Evolutionary conservation across 2,888 invertebrate genomes (phyloP).

Genomic region (Junonia oenone): DNA sequence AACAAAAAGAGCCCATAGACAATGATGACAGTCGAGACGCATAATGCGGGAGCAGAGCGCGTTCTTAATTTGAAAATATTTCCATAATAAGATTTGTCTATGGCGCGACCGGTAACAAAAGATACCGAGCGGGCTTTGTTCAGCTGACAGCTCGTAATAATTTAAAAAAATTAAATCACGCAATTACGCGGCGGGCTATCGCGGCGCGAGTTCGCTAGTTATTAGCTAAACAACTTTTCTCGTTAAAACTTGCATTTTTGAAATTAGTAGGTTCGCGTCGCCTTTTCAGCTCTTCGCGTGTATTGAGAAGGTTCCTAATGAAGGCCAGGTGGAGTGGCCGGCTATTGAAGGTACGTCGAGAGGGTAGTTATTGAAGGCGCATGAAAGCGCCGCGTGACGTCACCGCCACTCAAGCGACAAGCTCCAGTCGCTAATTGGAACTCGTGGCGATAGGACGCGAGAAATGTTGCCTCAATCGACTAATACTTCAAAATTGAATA

Average conservation of each 20-base stretch:
- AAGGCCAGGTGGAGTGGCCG: conserved; percentile 74
- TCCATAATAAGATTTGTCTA: conserved; percentile 80
- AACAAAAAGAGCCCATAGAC: conserved; percentile 75
- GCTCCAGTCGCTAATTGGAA: conserved; percentile 77
- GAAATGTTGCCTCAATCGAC: conserved; percentile 74
- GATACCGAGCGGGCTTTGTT: conserved; percentile 61
- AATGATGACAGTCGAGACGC: conserved; percentile 77
- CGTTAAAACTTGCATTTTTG: conserved; percentile 65
- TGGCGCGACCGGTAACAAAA: conserved; percentile 72
- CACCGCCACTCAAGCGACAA: conserved; percentile 70
- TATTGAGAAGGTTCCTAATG: conserved; percentile 70
- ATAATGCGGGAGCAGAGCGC: conserved; percentile 75
- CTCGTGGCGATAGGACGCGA: conserved; percentile 73
- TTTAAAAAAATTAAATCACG: conserved; percentile 62
- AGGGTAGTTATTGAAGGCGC: conserved; percentile 74
- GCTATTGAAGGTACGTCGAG: conserved; percentile 74
- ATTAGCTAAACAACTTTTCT: conserved; percentile 70
- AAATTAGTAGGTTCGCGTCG: conserved; percentile 58
- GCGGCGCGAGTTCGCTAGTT: conserved; percentile 39
- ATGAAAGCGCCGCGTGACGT: conserved; percentile 75
- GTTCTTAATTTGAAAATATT: conserved; percentile 79
- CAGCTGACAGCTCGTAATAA: conserved; percentile 63
- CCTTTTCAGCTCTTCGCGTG: conserved; percentile 59
- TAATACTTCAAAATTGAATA: conserved; percentile 75
- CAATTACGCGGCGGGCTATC: conserved; percentile 42